phyloP scores from a whole-genome alignment of 2,888 invertebrate genomes.

The Cheiracanthium punctorium region DNA sequence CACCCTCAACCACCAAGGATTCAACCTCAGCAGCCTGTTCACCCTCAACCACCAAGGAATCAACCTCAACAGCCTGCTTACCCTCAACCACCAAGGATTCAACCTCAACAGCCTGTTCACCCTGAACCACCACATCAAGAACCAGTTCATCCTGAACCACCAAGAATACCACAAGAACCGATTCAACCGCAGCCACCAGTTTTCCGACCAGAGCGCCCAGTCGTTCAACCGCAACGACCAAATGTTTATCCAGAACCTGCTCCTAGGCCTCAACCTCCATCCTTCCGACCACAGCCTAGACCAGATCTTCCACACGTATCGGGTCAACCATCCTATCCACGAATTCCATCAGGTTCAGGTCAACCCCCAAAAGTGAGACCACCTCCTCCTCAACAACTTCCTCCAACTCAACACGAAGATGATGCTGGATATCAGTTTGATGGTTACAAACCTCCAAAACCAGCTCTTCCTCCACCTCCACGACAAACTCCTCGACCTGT shows the following conservation, averaged over 20 bases:
- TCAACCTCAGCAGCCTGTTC: slow-evolving; percentile 33
- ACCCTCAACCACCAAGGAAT: slow-evolving; percentile 9
- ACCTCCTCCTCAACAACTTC: slow-evolving; percentile 18
- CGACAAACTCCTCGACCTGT: slow-evolving; percentile 31
- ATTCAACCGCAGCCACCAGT: slow-evolving; percentile 30
- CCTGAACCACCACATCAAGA: slow-evolving; percentile 31
- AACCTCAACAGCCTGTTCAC: slow-evolving; percentile 1
- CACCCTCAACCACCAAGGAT: slow-evolving; percentile 20
- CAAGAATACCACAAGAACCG: slow-evolving; percentile 33
- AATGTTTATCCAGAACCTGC: background rate
- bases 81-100: slow-evolving; percentile 7
- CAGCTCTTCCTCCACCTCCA: slow-evolving; percentile 30
- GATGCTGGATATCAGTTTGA: slow-evolving; percentile 61
- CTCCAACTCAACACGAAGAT: slow-evolving; percentile 56
- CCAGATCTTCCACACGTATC: slow-evolving; percentile 33
- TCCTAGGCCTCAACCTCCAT: background rate
- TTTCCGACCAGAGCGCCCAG: background rate
- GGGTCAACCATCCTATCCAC: slow-evolving; percentile 48
- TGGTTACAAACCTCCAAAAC: slow-evolving; percentile 39
- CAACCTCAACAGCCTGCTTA: slow-evolving; percentile 14
- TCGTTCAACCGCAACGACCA: slow-evolving; percentile 25
- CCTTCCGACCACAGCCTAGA: background rate
- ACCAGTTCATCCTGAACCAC: background rate
- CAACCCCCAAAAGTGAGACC: background rate
- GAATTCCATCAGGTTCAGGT: slow-evolving; percentile 19